Evolutionary conservation across 30 jellyfish, hydroid and myxozoan genomes (phyloP), one percentile per base, ranked within the genome.

Genomic region (Cassiopea andromeda): DNA sequence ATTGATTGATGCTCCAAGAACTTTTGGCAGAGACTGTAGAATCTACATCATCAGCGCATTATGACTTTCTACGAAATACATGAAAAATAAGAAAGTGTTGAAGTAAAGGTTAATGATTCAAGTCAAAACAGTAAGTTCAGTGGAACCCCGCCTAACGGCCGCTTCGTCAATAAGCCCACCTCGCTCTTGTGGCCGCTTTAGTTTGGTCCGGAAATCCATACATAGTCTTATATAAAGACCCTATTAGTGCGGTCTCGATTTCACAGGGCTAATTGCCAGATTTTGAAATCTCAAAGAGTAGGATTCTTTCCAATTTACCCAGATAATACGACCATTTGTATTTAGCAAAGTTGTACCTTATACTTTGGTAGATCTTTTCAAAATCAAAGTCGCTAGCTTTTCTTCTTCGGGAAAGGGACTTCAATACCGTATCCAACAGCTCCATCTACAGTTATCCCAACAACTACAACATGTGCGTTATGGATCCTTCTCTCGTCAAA

Each of bases 121-220:
- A 27, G 38, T 27, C 38, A 27, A 27, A 27, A 27, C 38, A 27
- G 38, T 54, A 54, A 54, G 58, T 50, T 49, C 89, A 80, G 79
- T 80, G 89, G 89, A 80, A 58, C 80, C 87, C 87, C 10, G 87
- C 87, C 77, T 77, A 2, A 49, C 1, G 78, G 79, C 89, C 89
- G 58, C 80, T 60, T 80, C 0, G 89, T 58, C 1, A 80, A 58
- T 80, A 1, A 60, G 60, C 60, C 50, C 89, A 80, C 89, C 80
- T 80, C 89, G 79, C 58, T 80, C 54, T 49, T 60, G 58, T 77
- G 79, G 58, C 89, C 89, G 17, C 79, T 57, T 80, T 60, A 49
- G 77, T 80, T 1, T 80, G 89, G 80, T 59, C 89, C 7, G 54
- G 83, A 80, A 60, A 80, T 60, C 79, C 60, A 57, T 80, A 80